Conservation (phyloP, 1,140 invertebrate genomes). For the Aphis craccivora region DNA sequence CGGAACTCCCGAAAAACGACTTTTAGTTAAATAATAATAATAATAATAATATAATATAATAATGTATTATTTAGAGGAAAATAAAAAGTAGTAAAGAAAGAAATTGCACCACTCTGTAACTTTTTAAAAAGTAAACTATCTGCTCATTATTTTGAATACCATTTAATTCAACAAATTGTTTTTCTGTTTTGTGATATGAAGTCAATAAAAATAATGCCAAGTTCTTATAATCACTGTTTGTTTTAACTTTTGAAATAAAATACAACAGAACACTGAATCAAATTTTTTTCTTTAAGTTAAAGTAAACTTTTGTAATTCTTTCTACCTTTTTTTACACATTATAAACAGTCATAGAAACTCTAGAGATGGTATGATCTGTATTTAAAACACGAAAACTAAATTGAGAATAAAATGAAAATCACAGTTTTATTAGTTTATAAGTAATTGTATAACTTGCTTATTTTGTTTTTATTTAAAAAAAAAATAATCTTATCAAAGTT, state of each 20-base stretch:
- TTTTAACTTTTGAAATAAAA: constrained; percentile 28
- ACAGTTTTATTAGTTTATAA: background rate
- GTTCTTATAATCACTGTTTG: constrained; percentile 36
- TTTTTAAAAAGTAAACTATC: background rate
- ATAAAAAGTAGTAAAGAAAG: background rate
- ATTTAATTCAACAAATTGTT: constrained; percentile 36
- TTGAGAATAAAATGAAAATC: background rate
- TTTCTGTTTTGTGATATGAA: background rate
- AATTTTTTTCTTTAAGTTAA: background rate
- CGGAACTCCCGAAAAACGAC: background rate
- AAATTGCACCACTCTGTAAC: background rate
- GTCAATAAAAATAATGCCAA: constrained; percentile 31
- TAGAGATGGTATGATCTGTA: background rate
- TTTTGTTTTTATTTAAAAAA: background rate
- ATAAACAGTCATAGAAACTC: background rate
- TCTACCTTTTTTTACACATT: background rate
- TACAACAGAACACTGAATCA: background rate
- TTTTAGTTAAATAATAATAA: background rate
- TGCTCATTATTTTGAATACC: background rate
- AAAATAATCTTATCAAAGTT: background rate
- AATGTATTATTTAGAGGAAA: background rate
- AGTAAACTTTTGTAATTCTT: background rate
- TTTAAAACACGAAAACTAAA: background rate
- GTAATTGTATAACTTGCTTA: background rate
- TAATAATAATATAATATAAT: too few relatives aligned